phyloP scores from a whole-genome alignment of 2,797 vertebrate species.

The Neopelma chrysocephalum region DNA sequence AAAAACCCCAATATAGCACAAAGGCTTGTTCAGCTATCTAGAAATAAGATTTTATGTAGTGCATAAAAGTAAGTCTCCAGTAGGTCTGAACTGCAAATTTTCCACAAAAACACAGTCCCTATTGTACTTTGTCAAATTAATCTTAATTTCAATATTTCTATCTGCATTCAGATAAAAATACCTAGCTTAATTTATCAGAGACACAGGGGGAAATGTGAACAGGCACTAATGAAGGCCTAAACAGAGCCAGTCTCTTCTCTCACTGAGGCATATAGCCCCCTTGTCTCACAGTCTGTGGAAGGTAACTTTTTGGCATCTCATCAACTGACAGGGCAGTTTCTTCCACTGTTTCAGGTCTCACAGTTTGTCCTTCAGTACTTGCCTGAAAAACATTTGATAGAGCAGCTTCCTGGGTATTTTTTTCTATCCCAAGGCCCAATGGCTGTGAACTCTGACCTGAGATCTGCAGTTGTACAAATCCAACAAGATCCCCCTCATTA shows the following conservation, averaged over 20 bases:
- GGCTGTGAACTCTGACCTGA: slow-evolving; percentile 65
- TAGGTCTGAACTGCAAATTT: slow-evolving; percentile 24
- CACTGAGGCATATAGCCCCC: slow-evolving; percentile 91
- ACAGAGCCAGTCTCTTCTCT: slow-evolving; percentile 42
- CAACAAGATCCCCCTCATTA: slow-evolving; percentile 65
- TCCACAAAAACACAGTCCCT: slow-evolving; percentile 22
- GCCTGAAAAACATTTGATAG: slow-evolving; percentile 50
- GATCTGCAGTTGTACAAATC: slow-evolving; percentile 63
- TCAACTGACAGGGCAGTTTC: slow-evolving; percentile 40
- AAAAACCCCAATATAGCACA: slow-evolving; percentile 21
- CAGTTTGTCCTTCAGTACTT: slow-evolving; percentile 56
- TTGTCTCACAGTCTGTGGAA: slow-evolving; percentile 83
- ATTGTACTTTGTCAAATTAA: slow-evolving; percentile 39
- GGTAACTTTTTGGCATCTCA: slow-evolving; percentile 81
- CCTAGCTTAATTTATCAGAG: slow-evolving; percentile 59
- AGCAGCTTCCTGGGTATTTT: slow-evolving; percentile 57
- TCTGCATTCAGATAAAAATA: slow-evolving; percentile 50
- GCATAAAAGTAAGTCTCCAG: slow-evolving; percentile 57
- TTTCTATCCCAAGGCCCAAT: slow-evolving; percentile 74
- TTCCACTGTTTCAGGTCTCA: slow-evolving; percentile 56
- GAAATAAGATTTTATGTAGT: slow-evolving; percentile 71
- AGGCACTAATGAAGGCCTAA: slow-evolving; percentile 42
- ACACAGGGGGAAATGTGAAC: slow-evolving; percentile 21
- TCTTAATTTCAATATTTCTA: slow-evolving; percentile 30
- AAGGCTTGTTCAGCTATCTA: slow-evolving; percentile 51